Conservation (phyloP, 2,113 vertebrate species). For the Telmatochromis brachygnathus region DNA sequence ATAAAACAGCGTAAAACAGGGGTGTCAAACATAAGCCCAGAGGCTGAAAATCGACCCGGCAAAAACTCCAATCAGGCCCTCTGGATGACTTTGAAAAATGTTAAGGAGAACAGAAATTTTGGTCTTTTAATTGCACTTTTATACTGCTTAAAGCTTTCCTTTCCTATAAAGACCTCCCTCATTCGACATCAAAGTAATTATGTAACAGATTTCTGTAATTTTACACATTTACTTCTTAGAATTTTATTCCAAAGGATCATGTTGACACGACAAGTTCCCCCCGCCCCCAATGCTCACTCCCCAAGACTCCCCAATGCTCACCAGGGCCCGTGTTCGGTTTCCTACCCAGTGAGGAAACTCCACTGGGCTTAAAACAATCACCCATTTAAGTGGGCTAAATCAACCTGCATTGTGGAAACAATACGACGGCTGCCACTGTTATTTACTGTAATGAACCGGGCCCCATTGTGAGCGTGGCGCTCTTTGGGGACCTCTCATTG, state of each 20-base stretch:
- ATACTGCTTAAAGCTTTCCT: background rate
- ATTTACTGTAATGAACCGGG: slow-evolving; percentile 65
- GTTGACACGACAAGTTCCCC: background rate
- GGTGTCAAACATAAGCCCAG: accelerated
- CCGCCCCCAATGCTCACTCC: too few species aligned
- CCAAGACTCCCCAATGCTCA: background rate
- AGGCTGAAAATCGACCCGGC: background rate
- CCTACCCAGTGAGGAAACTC: slow-evolving; percentile 33
- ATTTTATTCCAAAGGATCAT: background rate
- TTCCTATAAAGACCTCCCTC: background rate
- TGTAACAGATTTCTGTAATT: background rate
- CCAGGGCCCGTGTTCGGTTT: slow-evolving; percentile 11
- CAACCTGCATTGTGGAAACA: slow-evolving; percentile 49
- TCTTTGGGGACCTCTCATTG: slow-evolving; percentile 57
- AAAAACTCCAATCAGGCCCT: background rate
- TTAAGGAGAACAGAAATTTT: background rate
- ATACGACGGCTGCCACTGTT: slow-evolving; percentile 56
- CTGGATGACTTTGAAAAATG: background rate
- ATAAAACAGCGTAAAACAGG: background rate
- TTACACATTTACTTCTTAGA: background rate
- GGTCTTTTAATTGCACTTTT: background rate
- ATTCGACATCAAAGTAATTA: background rate
- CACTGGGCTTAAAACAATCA: slow-evolving; percentile 54
- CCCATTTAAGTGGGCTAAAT: slow-evolving; percentile 42
- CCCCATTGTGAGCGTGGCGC: slow-evolving; percentile 47